These are phyloP conservation scores for Synaphobranchus kaupii DNA, from an alignment of 2,797 vertebrate genomes.

Conservation along the genomic window DNA sequence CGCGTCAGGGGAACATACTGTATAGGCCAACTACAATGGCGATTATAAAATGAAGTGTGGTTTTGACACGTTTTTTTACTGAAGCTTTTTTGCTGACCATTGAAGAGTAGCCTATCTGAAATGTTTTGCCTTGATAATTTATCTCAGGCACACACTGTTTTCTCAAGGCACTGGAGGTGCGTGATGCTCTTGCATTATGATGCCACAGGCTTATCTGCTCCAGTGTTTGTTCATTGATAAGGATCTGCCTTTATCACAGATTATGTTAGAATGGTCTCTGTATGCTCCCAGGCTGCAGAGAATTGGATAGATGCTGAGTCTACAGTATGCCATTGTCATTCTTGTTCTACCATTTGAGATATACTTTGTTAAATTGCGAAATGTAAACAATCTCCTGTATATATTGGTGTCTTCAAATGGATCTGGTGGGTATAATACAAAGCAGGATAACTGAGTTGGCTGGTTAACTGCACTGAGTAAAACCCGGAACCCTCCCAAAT, in stretches of 20 bases:
- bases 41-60: background rate
- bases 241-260: conserved; percentile 1
- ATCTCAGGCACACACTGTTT: background rate
- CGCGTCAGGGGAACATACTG: background rate
- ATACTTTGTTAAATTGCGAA: background rate
- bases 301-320: background rate
- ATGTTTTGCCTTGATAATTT: background rate
- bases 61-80: background rate
- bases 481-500: no score
- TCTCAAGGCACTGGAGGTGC: background rate
- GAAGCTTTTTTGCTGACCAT: background rate
- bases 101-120: background rate
- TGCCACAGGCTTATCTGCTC: background rate
- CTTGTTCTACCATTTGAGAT: background rate
- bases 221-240: background rate
- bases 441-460: no score
- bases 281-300: background rate
- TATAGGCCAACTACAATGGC: background rate
- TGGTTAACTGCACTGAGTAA: no score
- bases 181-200: background rate
- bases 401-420: background rate
- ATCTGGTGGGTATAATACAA: background rate
- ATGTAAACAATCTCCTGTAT: background rate
- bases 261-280: background rate
- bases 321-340: background rate